These are phyloP conservation scores for Danio aesculapii DNA, from an alignment of 2,797 vertebrate genomes.

Conservation along the genomic window DNA sequence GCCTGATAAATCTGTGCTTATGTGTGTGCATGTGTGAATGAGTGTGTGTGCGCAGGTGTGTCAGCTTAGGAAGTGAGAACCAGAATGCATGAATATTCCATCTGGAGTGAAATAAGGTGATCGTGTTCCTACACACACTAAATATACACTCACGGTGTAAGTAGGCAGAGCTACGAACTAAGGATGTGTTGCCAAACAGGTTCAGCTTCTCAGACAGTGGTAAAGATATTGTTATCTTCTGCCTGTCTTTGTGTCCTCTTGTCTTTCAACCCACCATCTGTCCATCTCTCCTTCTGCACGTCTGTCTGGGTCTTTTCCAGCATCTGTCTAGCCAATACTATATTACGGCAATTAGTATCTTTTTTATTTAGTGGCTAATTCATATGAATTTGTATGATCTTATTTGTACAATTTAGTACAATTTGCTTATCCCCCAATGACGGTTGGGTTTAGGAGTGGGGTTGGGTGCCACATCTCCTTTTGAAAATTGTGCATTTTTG, in stretches of 20 bases:
- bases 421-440: no score
- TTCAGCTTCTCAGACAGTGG: background rate
- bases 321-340: slow-evolving; percentile 22
- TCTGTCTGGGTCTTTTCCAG: slow-evolving; percentile 20
- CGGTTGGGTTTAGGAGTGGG: no score
- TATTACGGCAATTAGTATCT: no score
- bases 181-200: background rate
- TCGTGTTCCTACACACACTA: background rate
- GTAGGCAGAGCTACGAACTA: slow-evolving; percentile 16
- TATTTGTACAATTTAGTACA: no score
- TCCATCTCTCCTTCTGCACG: slow-evolving; percentile 6
- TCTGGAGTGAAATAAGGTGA: slow-evolving; percentile 36
- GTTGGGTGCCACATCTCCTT: no score
- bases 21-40: slow-evolving; percentile 3
- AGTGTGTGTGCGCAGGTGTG: slow-evolving; percentile 9
- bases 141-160: background rate
- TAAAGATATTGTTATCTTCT: slow-evolving; percentile 6
- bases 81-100: slow-evolving; percentile 27
- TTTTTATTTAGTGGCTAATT: no score
- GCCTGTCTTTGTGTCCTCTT: background rate
- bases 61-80: slow-evolving; percentile 27
- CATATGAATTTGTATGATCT: no score
- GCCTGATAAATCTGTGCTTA: slow-evolving; percentile 1
- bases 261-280: slow-evolving; percentile 5
- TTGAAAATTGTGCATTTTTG: no score